phyloP scores from a whole-genome alignment of 2,113 vertebrate species.

The Polypterus senegalus region DNA sequence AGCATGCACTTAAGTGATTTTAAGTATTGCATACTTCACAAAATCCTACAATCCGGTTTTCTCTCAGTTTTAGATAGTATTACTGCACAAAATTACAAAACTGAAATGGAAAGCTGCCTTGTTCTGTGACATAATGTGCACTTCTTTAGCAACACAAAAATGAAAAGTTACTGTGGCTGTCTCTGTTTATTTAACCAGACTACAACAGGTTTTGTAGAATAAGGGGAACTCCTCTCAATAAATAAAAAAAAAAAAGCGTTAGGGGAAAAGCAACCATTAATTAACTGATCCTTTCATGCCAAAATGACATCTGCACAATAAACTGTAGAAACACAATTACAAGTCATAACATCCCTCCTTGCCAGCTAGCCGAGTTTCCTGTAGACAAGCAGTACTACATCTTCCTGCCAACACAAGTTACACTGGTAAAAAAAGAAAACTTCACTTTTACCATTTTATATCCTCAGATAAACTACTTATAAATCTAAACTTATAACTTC shows the following conservation, averaged over 20 bases:
- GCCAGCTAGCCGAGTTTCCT: conserved; percentile 11
- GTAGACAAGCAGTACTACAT: not conserved
- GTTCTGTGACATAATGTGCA: conserved; percentile 31
- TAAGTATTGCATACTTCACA: too few relatives aligned
- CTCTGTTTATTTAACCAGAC: conserved; percentile 31
- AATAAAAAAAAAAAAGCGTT: not conserved
- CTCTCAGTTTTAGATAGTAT: too few relatives aligned
- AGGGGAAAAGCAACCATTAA: conserved; percentile 9
- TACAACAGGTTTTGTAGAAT: conserved; percentile 36
- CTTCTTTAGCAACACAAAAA: conserved; percentile 22
- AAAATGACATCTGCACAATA: conserved; percentile 43
- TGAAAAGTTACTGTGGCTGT: conserved; percentile 18
- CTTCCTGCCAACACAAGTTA: not conserved
- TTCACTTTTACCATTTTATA: too few relatives aligned
- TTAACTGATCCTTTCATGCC: conserved; percentile 41
- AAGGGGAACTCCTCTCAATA: conserved; percentile 36
- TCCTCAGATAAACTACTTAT: too few relatives aligned
- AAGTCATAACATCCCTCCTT: conserved; percentile 44
- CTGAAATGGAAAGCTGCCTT: conserved; percentile 18
- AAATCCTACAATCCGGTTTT: too few relatives aligned
- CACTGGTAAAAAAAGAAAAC: not conserved
- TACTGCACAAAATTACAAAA: not conserved
- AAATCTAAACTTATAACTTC: too few relatives aligned
- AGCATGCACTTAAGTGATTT: too few relatives aligned
- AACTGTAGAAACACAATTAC: conserved; percentile 40